Percentiles rank a stretch among this genome's conserved stretches.
phyloP scores from a whole-genome alignment of 2,797 vertebrate genomes.

The Chelonia mydas region DNA sequence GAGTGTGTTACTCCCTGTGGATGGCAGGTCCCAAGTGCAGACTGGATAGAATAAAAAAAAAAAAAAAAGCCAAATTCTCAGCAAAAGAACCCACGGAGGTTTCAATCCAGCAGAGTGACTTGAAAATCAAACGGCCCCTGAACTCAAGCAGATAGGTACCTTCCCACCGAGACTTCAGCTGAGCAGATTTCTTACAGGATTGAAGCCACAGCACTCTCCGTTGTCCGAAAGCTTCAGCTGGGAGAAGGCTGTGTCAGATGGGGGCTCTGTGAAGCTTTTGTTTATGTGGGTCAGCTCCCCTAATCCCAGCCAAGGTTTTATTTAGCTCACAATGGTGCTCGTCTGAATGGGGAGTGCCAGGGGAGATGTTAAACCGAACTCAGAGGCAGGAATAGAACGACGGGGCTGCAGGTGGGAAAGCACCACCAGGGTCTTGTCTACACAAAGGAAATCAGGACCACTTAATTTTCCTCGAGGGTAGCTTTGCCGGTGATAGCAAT shows the following conservation, averaged over 20 bases:
- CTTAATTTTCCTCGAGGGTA: background rate
- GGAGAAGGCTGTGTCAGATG: background rate
- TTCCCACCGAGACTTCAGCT: constrained; percentile 11
- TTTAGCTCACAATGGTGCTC: fast-evolving
- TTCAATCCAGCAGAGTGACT: background rate
- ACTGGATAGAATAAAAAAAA: background rate
- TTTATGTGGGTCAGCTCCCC: background rate
- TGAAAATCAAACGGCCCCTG: background rate
- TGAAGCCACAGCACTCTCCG: background rate
- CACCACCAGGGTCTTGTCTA: background rate
- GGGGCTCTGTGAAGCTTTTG: background rate
- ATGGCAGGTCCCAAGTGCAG: constrained; percentile 60
- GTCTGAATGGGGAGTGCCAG: fast-evolving
- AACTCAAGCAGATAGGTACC: background rate
- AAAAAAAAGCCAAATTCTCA: background rate
- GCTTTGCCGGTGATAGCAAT: background rate
- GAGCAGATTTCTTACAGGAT: background rate
- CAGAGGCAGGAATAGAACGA: background rate
- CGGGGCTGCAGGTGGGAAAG: background rate
- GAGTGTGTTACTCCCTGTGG: constrained; percentile 9
- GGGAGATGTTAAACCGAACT: fast-evolving
- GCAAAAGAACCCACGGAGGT: background rate
- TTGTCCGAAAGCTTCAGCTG: background rate
- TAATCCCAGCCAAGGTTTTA: background rate
- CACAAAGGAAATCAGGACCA: fast-evolving